These are phyloP conservation scores for Procambarus virginalis DNA, from an alignment of 1,140 invertebrate genomes.

Conservation along the genomic window DNA sequence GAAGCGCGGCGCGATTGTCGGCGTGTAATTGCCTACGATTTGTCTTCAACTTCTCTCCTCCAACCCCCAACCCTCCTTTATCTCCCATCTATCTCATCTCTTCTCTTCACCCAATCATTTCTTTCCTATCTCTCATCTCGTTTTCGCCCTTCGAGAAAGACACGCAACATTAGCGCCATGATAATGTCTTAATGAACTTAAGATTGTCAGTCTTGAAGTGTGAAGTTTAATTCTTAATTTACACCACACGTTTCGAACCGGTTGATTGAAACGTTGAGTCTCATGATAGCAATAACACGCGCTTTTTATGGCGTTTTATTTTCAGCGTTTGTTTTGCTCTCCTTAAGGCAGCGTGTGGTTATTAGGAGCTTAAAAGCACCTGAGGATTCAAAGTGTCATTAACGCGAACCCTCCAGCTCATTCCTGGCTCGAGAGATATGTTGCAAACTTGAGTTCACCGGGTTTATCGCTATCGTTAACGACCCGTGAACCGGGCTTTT, in stretches of 20 bases:
- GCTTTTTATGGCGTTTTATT: no score
- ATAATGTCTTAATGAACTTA: not conserved
- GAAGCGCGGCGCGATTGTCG: not conserved
- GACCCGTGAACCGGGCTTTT: not conserved
- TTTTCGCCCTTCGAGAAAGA: no score
- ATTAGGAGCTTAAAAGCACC: not conserved
- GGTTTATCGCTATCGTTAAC: not conserved
- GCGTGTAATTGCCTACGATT: not conserved
- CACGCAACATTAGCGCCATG: not conserved
- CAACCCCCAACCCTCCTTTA: no score
- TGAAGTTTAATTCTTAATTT: not conserved
- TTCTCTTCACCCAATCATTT: no score
- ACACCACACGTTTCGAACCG: not conserved
- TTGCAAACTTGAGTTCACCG: not conserved
- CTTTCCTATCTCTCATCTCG: no score
- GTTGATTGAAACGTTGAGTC: not conserved
- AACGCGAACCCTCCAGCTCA: not conserved
- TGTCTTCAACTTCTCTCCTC: not conserved
- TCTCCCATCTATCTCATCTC: no score
- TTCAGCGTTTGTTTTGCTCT: no score
- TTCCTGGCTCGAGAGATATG: not conserved
- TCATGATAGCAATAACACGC: no score
- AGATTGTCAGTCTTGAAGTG: not conserved
- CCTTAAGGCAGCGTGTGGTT: no score
- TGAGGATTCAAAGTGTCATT: not conserved